Conservation (phyloP, 1,140 invertebrate species). For the Drosophila carrolli region DNA sequence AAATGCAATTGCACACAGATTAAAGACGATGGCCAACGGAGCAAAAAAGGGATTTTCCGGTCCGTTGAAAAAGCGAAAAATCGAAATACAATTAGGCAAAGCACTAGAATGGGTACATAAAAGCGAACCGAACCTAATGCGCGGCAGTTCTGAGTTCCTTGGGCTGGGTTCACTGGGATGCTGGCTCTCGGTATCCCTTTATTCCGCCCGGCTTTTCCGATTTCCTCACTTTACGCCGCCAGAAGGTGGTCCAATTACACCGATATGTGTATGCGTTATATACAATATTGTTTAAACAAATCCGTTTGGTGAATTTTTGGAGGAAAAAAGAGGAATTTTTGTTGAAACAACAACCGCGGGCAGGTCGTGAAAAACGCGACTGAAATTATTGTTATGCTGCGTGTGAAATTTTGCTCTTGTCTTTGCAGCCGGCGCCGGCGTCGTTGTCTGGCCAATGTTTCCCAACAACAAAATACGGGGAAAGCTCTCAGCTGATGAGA, state of each 20-base stretch:
- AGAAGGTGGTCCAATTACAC: background rate
- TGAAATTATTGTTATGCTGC: constrained; percentile 78
- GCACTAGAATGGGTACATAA: constrained; percentile 36
- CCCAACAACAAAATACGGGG: constrained; percentile 63
- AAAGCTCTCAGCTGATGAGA: constrained; percentile 68
- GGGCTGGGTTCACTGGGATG: constrained; percentile 28
- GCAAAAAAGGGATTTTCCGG: constrained; percentile 26
- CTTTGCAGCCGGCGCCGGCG: constrained; percentile 52
- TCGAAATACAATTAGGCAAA: constrained; percentile 64
- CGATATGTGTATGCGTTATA: constrained; percentile 31
- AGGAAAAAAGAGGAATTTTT: constrained; percentile 20
- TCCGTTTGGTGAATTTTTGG: constrained; percentile 6
- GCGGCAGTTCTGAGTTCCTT: constrained; percentile 11
- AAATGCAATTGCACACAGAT: constrained; percentile 29
- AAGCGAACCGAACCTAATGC: constrained; percentile 36
- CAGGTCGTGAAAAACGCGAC: constrained; percentile 76
- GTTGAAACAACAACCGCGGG: constrained; percentile 65
- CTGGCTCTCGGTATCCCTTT: constrained; percentile 13
- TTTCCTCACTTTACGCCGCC: constrained; percentile 1
- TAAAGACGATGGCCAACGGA: constrained; percentile 2
- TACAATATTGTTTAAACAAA: constrained; percentile 43
- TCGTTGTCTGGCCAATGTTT: constrained; percentile 64
- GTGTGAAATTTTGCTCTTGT: constrained; percentile 68
- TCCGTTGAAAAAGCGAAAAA: constrained; percentile 50
- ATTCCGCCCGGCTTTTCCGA: constrained; percentile 19